Percentiles rank a stretch among this genome's conserved stretches.
Evolutionary conservation across 2,888 invertebrate species (phyloP).

Genomic region (Habrosyne pyritoides): DNA sequence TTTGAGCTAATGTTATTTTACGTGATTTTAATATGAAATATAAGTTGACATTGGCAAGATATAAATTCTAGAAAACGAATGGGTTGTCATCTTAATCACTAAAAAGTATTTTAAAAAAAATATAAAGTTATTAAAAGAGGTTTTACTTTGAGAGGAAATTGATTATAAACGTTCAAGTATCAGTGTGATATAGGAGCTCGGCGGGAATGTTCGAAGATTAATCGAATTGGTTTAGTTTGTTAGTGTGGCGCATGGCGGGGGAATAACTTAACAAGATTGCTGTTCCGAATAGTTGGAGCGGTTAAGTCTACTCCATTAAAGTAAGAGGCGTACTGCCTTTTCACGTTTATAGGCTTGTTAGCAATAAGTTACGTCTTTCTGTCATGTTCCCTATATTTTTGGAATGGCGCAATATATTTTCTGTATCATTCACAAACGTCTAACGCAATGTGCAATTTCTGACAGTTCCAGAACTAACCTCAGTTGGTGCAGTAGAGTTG

Average conservation of each 20-base stretch:
- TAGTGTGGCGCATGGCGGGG: neutral
- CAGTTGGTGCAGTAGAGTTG: no score
- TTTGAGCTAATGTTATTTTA: no score
- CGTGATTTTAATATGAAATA: no score
- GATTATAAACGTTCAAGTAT: neutral
- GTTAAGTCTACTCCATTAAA: neutral
- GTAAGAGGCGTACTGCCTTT: neutral
- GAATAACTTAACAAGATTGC: neutral
- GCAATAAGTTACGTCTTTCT: neutral
- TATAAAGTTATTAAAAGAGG: neutral
- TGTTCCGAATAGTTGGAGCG: neutral
- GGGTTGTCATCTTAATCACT: no score
- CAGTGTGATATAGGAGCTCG: neutral
- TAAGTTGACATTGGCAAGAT: no score
- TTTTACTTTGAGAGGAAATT: neutral
- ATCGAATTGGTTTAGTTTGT: slow-evolving; percentile 3
- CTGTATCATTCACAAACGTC: no score
- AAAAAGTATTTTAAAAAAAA: no score
- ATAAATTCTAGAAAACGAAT: no score
- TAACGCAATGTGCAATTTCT: no score
- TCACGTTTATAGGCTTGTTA: neutral
- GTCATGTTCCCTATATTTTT: no score
- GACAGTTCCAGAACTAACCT: no score
- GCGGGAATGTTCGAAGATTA: neutral
- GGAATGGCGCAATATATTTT: no score